Evolutionary conservation across 2,797 vertebrate genomes (phyloP).

Genomic region (Anguilla pacifica): DNA sequence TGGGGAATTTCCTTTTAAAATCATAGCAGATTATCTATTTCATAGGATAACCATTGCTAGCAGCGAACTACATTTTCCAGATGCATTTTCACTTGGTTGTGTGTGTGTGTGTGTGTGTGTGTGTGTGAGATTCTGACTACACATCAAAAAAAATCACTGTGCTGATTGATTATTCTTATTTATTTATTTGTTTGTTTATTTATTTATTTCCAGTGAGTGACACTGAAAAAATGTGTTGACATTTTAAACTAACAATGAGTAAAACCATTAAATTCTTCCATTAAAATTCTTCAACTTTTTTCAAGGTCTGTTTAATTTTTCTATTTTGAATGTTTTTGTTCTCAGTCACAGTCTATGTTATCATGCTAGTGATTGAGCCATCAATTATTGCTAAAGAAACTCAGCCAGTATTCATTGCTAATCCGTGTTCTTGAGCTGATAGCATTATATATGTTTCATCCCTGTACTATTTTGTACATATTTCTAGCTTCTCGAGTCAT

Average conservation of each 20-base stretch:
- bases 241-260: background rate
- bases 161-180: background rate
- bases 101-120: too few species aligned
- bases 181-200: background rate
- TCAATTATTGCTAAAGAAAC: background rate
- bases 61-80: background rate
- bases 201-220: background rate
- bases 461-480: background rate
- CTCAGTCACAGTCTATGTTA: background rate
- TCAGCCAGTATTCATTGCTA: background rate
- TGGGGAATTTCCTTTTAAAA: constrained; percentile 1
- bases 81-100: constrained; percentile 37
- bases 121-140: background rate
- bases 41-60: background rate
- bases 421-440: background rate
- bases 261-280: too few species aligned
- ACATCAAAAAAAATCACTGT: background rate
- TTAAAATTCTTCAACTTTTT: background rate
- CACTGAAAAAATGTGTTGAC: background rate
- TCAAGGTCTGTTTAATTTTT: background rate
- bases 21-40: background rate
- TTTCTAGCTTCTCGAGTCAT: background rate
- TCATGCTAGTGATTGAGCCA: background rate
- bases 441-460: background rate
- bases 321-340: background rate